phyloP scores from a whole-genome alignment of 2,113 vertebrate genomes.

The Benitochromis conjunctus region DNA sequence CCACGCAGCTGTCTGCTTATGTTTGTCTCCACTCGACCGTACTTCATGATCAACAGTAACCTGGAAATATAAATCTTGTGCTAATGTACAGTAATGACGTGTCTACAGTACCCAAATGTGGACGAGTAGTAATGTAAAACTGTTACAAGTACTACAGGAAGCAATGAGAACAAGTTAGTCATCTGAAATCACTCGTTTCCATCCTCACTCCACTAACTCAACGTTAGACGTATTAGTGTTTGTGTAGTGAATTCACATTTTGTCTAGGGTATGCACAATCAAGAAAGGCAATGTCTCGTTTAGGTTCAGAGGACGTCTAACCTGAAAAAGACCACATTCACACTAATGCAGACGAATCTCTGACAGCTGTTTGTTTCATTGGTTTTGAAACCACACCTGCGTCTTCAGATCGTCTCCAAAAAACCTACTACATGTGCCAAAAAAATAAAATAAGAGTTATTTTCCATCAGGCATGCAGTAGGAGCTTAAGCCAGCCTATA shows the following conservation, averaged over 20 bases:
- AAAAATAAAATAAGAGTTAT: background rate
- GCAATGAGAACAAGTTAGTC: background rate
- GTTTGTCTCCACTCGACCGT: background rate
- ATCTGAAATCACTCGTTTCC: background rate
- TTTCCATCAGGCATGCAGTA: background rate
- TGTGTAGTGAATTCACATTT: slow-evolving; percentile 42
- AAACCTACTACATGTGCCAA: background rate
- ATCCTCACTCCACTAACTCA: background rate
- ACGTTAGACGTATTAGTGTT: background rate
- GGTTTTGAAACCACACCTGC: background rate
- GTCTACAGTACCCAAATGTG: background rate
- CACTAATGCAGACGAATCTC: background rate
- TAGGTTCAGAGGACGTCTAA: background rate
- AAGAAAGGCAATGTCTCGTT: slow-evolving; percentile 5
- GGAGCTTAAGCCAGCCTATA: background rate
- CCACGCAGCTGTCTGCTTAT: background rate
- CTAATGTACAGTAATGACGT: slow-evolving; percentile 1
- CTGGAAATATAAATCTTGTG: background rate
- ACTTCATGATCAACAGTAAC: background rate
- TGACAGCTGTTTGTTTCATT: background rate
- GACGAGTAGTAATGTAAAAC: slow-evolving; percentile 12
- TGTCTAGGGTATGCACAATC: slow-evolving; percentile 6
- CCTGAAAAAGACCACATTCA: slow-evolving; percentile 33
- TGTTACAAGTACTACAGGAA: background rate
- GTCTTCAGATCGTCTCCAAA: background rate